phyloP scores from a whole-genome alignment of 2,888 invertebrate genomes.

The Sinhomidia bicolor region DNA sequence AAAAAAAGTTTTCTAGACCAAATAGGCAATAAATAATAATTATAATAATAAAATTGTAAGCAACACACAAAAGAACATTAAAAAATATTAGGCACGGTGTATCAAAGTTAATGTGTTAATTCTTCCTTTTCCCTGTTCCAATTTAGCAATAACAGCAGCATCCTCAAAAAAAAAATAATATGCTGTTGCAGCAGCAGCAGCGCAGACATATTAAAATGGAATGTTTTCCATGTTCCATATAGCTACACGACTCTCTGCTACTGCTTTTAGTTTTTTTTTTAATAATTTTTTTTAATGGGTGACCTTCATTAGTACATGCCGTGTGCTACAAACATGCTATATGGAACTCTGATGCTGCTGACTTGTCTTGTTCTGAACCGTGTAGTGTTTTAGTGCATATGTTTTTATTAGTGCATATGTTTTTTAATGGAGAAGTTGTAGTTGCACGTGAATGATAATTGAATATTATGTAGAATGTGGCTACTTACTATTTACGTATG shows the following conservation, averaged over 20 bases:
- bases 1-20: no score
- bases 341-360: neutral
- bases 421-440: no score
- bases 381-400: neutral
- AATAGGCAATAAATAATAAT: no score
- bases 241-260: neutral
- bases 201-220: no score
- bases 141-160: neutral
- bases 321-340: neutral
- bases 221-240: neutral
- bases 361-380: neutral
- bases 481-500: neutral
- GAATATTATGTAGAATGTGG: neutral
- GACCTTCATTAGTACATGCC: neutral
- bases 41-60: no score
- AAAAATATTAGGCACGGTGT: no score
- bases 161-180: no score
- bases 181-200: no score
- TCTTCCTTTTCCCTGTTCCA: conserved; percentile 55
- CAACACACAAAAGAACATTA: no score
- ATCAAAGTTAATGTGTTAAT: no score
- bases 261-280: neutral
- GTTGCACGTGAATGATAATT: no score
- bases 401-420: no score
- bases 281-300: neutral